Conservation (phyloP, 2,888 invertebrate species). For the Drosophila mayaguana region DNA sequence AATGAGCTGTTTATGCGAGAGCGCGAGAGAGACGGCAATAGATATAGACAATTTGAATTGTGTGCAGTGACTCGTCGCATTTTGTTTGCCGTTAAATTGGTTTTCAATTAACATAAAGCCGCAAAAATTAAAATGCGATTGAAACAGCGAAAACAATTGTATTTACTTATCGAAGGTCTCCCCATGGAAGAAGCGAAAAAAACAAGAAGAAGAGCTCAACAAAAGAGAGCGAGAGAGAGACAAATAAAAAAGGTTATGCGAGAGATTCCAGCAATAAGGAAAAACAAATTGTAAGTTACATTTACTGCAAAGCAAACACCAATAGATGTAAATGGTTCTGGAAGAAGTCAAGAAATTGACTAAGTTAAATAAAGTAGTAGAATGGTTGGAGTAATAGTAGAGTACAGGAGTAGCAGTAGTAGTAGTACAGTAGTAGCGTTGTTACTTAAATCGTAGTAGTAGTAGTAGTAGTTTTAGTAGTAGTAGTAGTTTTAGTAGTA, state of each 20-base stretch:
- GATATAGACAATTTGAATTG: slow-evolving; percentile 11
- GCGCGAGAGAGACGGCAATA: slow-evolving; percentile 3
- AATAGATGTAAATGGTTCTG: background rate
- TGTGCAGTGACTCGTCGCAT: slow-evolving; percentile 9
- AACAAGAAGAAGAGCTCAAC: background rate
- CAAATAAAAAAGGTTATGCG: background rate
- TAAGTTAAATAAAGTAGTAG: background rate
- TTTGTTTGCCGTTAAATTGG: slow-evolving; percentile 67
- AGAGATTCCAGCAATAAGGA: background rate
- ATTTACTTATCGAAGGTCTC: slow-evolving; percentile 17
- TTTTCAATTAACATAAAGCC: slow-evolving; percentile 72
- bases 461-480: background rate
- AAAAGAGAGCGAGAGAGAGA: background rate
- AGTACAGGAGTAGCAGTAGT: no score
- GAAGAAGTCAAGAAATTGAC: background rate
- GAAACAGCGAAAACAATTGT: slow-evolving; percentile 10
- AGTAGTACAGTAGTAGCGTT: no score
- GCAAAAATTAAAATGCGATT: slow-evolving; percentile 60
- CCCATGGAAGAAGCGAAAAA: background rate
- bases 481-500: background rate
- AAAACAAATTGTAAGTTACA: background rate
- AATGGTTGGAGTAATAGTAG: background rate
- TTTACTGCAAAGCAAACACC: background rate
- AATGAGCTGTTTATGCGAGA: background rate
- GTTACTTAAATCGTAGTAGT: no score